Conservation (phyloP, 1,140 invertebrate species). For the Cydia fagiglandana region DNA sequence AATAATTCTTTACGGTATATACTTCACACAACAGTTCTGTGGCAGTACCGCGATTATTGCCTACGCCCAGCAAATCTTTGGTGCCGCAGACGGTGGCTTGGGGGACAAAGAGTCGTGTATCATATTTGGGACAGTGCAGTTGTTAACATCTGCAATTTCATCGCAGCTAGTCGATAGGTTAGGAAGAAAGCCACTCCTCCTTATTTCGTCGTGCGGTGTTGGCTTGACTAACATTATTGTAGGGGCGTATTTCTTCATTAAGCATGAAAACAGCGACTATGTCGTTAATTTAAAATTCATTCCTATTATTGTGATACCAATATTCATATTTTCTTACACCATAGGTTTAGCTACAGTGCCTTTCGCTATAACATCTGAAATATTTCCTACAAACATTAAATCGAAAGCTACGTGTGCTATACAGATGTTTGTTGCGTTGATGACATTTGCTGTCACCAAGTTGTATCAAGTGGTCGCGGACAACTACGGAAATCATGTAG, state of each 20-base stretch:
- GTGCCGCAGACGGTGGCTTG: slow-evolving; percentile 76
- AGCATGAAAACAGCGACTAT: slow-evolving; percentile 63
- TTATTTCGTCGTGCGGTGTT: slow-evolving; percentile 81
- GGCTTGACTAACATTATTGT: slow-evolving; percentile 79
- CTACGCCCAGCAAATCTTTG: slow-evolving; percentile 87
- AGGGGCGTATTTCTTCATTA: slow-evolving; percentile 82
- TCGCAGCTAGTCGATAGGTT: slow-evolving; percentile 85
- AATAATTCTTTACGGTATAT: slow-evolving; percentile 82
- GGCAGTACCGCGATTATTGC: slow-evolving; percentile 88
- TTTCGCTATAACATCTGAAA: slow-evolving; percentile 85
- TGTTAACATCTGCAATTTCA: slow-evolving; percentile 82
- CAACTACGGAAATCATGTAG: slow-evolving; percentile 82
- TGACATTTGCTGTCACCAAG: slow-evolving; percentile 86
- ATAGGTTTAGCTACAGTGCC: slow-evolving; percentile 87
- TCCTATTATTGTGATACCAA: slow-evolving; percentile 83
- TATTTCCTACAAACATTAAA: slow-evolving; percentile 86
- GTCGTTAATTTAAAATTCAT: slow-evolving; percentile 78
- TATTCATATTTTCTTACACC: slow-evolving; percentile 86
- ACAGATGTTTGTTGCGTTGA: slow-evolving; percentile 75
- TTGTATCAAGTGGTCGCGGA: slow-evolving; percentile 84
- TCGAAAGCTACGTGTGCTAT: slow-evolving; percentile 82
- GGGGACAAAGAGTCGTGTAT: slow-evolving; percentile 80
- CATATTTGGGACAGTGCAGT: slow-evolving; percentile 83
- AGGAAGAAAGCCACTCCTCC: slow-evolving; percentile 84
- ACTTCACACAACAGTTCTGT: slow-evolving; percentile 87